These are phyloP conservation scores for Leucozona laternaria DNA, from an alignment of 2,888 invertebrate genomes.

Conservation along the genomic window DNA sequence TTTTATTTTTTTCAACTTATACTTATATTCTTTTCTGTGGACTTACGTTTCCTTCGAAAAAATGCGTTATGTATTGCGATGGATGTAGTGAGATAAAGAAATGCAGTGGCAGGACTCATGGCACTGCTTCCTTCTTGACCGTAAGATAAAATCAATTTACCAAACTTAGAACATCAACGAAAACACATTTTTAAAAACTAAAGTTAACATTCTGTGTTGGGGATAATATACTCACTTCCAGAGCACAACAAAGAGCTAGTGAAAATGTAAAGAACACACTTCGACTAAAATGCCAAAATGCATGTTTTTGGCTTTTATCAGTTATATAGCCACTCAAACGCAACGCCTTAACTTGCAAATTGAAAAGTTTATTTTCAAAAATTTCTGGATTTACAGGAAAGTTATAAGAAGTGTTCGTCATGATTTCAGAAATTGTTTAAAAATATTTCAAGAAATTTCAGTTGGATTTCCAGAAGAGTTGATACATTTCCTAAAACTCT, in stretches of 20 bases:
- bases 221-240: constrained; percentile 71
- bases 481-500: neutral
- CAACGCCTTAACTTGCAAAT: constrained; percentile 77
- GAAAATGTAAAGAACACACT: constrained; percentile 78
- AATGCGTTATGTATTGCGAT: constrained; percentile 78
- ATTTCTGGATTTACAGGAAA: constrained; percentile 53
- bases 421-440: neutral
- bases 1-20: neutral
- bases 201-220: neutral
- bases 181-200: neutral
- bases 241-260: constrained; percentile 76
- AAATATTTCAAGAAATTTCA: neutral
- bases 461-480: neutral
- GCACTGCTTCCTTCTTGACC: constrained; percentile 73
- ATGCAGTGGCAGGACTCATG: constrained; percentile 78
- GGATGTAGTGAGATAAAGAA: constrained; percentile 78
- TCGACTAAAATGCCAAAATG: constrained; percentile 75
- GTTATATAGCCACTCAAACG: constrained; percentile 78
- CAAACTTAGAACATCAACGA: constrained; percentile 4
- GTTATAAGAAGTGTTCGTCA: constrained; percentile 9
- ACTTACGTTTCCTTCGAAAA: constrained; percentile 77
- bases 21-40: neutral
- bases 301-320: constrained; percentile 74
- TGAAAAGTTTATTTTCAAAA: constrained; percentile 78
- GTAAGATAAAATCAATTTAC: constrained; percentile 41